Percentiles rank a stretch among this genome's conserved stretches.
phyloP scores from a whole-genome alignment of 2,888 invertebrate species.

The Salpingus planirostris region DNA sequence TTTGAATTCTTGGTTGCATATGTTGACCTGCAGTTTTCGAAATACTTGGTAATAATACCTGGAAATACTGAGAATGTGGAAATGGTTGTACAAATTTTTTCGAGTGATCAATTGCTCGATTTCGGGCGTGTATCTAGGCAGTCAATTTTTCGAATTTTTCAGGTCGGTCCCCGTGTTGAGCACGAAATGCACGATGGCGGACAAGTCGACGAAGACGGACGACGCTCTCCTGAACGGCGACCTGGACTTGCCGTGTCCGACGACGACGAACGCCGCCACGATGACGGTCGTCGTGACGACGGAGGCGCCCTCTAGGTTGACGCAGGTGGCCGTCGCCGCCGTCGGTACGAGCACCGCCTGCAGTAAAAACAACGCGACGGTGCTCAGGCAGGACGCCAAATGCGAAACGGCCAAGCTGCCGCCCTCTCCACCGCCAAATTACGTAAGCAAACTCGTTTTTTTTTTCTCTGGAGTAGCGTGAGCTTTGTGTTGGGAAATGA shows the following conservation, averaged over 20 bases:
- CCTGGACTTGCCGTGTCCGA: slow-evolving; percentile 30
- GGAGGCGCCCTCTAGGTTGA: slow-evolving; percentile 29
- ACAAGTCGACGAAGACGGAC: slow-evolving; percentile 65
- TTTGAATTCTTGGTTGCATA: too few species aligned
- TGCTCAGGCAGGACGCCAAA: slow-evolving; percentile 21
- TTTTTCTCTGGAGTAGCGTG: too few species aligned
- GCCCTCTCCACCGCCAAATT: slow-evolving; percentile 24
- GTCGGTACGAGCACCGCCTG: slow-evolving; percentile 24
- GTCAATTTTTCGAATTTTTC: slow-evolving; percentile 4
- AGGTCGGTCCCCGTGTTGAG: slow-evolving; percentile 39
- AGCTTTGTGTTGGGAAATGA: too few species aligned
- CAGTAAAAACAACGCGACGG: too few species aligned
- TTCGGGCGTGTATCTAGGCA: too few species aligned
- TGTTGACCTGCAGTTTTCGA: too few species aligned
- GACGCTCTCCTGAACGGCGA: slow-evolving; percentile 37
- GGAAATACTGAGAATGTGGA: too few species aligned
- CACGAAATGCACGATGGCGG: slow-evolving; percentile 48
- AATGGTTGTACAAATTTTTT: too few species aligned
- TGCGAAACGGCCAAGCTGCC: slow-evolving; percentile 18
- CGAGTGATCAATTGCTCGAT: background rate
- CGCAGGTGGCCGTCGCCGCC: slow-evolving; percentile 20
- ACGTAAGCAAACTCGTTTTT: too few species aligned
- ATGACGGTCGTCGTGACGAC: slow-evolving; percentile 44
- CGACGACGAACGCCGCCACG: slow-evolving; percentile 47
- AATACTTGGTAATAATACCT: too few species aligned